phyloP scores from a whole-genome alignment of 1,140 invertebrate species.

The Apis laboriosa region DNA sequence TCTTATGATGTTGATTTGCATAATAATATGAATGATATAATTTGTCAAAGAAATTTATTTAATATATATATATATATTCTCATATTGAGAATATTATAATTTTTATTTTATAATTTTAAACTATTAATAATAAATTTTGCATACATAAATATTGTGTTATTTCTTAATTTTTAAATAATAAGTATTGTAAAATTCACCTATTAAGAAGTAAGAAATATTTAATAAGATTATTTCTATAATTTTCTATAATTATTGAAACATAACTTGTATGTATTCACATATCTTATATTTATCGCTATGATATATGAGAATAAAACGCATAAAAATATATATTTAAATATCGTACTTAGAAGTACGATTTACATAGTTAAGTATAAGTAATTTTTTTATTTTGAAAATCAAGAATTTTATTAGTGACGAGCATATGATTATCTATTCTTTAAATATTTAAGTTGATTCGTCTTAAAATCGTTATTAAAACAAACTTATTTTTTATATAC shows the following conservation, averaged over 20 bases:
- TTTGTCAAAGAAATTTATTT: conserved; percentile 38
- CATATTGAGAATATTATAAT: conserved; percentile 51
- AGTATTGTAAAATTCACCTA: conserved; percentile 11
- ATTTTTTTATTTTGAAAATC: conserved; percentile 16
- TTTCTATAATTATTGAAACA: conserved; percentile 23
- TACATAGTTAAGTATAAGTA: background rate
- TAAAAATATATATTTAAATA: conserved; percentile 12
- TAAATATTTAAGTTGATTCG: conserved; percentile 11
- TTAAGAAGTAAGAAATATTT: conserved; percentile 18
- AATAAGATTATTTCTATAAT: conserved; percentile 17
- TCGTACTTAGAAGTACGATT: conserved; percentile 9
- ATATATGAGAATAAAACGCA: conserved; percentile 14
- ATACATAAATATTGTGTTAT: conserved; percentile 33
- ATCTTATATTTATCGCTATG: conserved; percentile 9
- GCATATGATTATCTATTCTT: background rate
- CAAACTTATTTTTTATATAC: conserved; percentile 43
- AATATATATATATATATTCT: conserved; percentile 35
- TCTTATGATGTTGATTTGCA: conserved; percentile 6
- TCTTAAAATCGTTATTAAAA: conserved; percentile 5
- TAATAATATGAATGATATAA: conserved; percentile 16
- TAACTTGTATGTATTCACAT: background rate
- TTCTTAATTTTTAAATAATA: conserved; percentile 34
- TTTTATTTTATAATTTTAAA: conserved; percentile 30
- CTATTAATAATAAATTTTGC: conserved; percentile 45
- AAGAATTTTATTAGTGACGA: conserved; percentile 4